These are phyloP conservation scores for Phenacoccus solenopsis DNA, from an alignment of 1,140 invertebrate species.

Conservation along the genomic window DNA sequence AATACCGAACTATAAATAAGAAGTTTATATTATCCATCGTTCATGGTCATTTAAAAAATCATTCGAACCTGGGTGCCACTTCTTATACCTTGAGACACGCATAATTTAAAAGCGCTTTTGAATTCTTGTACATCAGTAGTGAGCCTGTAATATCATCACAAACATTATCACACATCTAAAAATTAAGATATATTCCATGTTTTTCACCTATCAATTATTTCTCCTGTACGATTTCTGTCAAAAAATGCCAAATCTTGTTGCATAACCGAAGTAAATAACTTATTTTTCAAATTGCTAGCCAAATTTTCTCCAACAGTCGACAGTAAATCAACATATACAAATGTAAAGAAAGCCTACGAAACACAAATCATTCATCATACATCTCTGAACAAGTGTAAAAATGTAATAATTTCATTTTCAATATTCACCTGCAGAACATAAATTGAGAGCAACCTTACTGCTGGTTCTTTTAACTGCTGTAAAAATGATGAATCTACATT, in stretches of 20 bases:
- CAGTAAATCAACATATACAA: conserved; percentile 74
- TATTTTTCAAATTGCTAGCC: conserved; percentile 60
- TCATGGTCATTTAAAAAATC: neutral
- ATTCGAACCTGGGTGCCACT: conserved; percentile 54
- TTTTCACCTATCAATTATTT: conserved; percentile 66
- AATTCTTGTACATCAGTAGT: conserved; percentile 93
- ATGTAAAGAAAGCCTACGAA: conserved; percentile 69
- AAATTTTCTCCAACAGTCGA: conserved; percentile 77
- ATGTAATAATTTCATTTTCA: conserved; percentile 21
- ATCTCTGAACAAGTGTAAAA: conserved; percentile 13
- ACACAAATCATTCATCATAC: conserved; percentile 23
- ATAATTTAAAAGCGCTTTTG: conserved; percentile 88
- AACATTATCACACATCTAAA: neutral
- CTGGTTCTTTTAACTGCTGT: conserved; percentile 49
- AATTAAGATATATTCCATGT: too few relatives aligned
- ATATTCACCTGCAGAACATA: conserved; percentile 55
- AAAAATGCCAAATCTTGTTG: conserved; percentile 84
- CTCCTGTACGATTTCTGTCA: conserved; percentile 78
- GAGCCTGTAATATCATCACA: conserved; percentile 48
- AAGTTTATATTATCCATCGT: neutral
- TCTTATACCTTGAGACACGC: conserved; percentile 75
- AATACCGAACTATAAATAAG: conserved; percentile 23
- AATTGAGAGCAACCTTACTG: conserved; percentile 46
- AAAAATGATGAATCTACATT: conserved; percentile 36
- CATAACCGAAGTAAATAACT: conserved; percentile 72